A percentile compares a stretch with the other conserved stretches of the same genome.
phyloP scores from a whole-genome alignment of 2,113 vertebrate species.

The Tursiops truncatus region DNA sequence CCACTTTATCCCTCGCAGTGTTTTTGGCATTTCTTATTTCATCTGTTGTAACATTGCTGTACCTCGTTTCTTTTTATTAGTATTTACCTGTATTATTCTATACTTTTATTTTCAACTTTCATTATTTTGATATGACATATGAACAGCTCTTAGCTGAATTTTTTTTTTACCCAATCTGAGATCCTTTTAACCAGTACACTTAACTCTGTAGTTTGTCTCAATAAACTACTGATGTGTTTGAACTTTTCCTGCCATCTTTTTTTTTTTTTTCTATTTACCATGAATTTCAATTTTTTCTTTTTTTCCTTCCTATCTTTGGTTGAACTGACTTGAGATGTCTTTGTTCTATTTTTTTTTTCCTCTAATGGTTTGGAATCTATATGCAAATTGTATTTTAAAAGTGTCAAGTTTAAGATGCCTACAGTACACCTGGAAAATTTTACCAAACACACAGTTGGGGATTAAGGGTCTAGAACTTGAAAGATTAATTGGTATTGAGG shows the following conservation, averaged over 20 bases:
- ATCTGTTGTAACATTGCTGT: neutral
- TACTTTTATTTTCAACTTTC: constrained; percentile 13
- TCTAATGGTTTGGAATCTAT: neutral
- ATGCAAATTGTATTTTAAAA: constrained; percentile 19
- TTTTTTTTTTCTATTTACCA: neutral
- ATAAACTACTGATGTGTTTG: neutral
- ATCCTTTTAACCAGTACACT: neutral
- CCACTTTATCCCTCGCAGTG: neutral
- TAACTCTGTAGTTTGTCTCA: neutral
- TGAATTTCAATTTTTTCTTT: neutral
- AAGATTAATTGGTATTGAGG: neutral
- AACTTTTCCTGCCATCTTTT: neutral
- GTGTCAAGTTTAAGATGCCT: neutral
- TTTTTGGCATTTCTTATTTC: neutral
- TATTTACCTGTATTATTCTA: neutral
- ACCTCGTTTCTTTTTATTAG: constrained; percentile 13
- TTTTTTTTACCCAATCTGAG: neutral
- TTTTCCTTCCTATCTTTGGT: neutral
- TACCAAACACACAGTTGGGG: neutral
- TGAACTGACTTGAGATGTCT: neutral
- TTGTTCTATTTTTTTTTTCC: neutral
- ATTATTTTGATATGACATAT: neutral
- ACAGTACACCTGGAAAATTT: neutral
- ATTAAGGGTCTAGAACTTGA: neutral
- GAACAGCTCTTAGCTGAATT: neutral